phyloP scores from a whole-genome alignment of 2,888 invertebrate species.

The Ochropleura leucogaster region DNA sequence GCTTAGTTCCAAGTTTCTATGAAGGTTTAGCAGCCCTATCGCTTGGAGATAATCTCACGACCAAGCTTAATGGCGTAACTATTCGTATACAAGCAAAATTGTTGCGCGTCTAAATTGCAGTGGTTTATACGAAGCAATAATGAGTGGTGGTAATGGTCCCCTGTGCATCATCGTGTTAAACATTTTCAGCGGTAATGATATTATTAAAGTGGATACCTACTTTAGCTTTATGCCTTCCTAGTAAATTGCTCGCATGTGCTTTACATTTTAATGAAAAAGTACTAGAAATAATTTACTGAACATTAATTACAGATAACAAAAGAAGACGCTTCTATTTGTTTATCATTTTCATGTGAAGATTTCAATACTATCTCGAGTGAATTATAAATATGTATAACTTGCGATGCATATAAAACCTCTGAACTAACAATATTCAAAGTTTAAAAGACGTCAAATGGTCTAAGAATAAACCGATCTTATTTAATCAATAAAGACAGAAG shows the following conservation, averaged over 20 bases:
- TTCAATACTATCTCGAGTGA: not conserved
- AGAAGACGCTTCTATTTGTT: not conserved
- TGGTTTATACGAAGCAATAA: constrained; percentile 75
- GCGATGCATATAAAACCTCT: constrained; percentile 6
- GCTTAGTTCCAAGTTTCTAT: constrained; percentile 15
- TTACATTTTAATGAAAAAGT: constrained; percentile 25
- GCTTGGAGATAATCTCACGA: constrained; percentile 65
- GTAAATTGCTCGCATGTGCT: constrained; percentile 10
- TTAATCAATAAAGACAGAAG: constrained; percentile 37
- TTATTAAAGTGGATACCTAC: constrained; percentile 58
- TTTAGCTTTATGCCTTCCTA: constrained; percentile 1
- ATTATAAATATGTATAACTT: constrained; percentile 4
- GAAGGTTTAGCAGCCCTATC: constrained; percentile 53
- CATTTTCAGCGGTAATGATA: constrained; percentile 69
- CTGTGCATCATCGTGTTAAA: constrained; percentile 74
- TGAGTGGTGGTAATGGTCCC: constrained; percentile 71
- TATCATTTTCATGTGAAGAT: constrained; percentile 6
- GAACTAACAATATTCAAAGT: constrained; percentile 11
- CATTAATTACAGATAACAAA: constrained; percentile 1
- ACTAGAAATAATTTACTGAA: constrained; percentile 32
- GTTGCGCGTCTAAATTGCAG: constrained; percentile 75
- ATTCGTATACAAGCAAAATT: constrained; percentile 71
- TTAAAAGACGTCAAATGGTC: constrained; percentile 9
- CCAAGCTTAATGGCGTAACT: constrained; percentile 74
- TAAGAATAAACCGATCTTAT: constrained; percentile 20